Evolutionary conservation across 2,797 vertebrate species (phyloP).

Genomic region (Melanotaenia nigrans): DNA sequence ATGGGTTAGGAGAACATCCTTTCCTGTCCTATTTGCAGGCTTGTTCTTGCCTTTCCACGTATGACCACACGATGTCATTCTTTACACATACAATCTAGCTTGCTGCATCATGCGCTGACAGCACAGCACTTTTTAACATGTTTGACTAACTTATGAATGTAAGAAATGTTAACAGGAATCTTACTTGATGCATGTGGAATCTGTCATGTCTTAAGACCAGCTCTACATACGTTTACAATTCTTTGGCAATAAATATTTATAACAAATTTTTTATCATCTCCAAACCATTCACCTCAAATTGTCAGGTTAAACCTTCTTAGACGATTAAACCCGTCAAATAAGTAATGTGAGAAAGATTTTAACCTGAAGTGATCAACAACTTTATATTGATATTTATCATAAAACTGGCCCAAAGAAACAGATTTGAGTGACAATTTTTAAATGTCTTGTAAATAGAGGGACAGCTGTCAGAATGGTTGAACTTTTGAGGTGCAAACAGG

Average conservation of each 20-base stretch:
- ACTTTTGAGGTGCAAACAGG: not conserved
- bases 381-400: not conserved
- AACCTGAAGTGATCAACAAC: not conserved
- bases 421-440: not conserved
- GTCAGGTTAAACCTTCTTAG: not conserved
- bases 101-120: slow-evolving; percentile 8
- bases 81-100: slow-evolving; percentile 37
- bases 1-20: not conserved
- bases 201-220: slow-evolving; percentile 3
- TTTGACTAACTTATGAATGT: slow-evolving; percentile 26
- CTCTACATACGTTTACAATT: not conserved
- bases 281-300: not conserved
- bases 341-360: not conserved
- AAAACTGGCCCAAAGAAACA: not conserved
- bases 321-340: not conserved
- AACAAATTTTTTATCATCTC: not conserved
- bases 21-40: slow-evolving; percentile 8
- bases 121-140: not conserved
- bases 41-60: slow-evolving; percentile 41
- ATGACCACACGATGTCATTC: slow-evolving; percentile 71
- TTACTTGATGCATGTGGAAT: slow-evolving; percentile 25
- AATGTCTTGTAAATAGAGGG: not conserved
- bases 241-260: not conserved
- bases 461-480: not conserved
- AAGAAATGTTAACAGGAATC: slow-evolving; percentile 33